phyloP scores from a whole-genome alignment of 1,140 invertebrate species.

The Ostrea denselamellosa region DNA sequence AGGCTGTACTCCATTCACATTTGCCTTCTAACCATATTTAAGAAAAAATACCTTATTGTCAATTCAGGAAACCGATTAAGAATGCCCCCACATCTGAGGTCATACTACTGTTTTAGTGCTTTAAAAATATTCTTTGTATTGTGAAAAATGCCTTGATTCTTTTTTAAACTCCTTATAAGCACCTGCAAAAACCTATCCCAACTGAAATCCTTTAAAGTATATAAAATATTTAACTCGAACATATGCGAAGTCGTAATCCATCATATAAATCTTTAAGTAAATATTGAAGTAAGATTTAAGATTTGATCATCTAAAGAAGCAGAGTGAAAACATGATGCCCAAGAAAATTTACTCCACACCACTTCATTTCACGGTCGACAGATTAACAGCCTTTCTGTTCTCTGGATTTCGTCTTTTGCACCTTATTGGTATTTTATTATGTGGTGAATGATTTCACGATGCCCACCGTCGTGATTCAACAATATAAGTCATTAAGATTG shows the following conservation, averaged over 20 bases:
- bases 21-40: slow-evolving; percentile 25
- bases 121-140: background rate
- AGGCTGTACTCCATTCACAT: background rate
- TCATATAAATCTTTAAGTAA: background rate
- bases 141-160: background rate
- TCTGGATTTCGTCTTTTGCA: slow-evolving; percentile 1
- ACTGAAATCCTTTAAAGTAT: background rate
- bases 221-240: background rate
- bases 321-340: background rate
- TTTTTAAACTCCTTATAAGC: background rate
- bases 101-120: background rate
- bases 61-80: background rate
- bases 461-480: background rate
- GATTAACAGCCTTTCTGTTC: background rate
- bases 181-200: slow-evolving; percentile 19
- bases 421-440: background rate
- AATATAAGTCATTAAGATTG: background rate
- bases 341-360: background rate
- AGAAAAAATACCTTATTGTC: background rate
- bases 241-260: background rate
- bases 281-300: background rate
- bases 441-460: background rate
- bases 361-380: slow-evolving; percentile 24
- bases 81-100: slow-evolving; percentile 11
- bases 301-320: background rate